Evolutionary conservation across 2,113 vertebrate species (phyloP), one percentile per base, ranked within the genome.

Genomic region (Cynoglossus semilaevis): DNA sequence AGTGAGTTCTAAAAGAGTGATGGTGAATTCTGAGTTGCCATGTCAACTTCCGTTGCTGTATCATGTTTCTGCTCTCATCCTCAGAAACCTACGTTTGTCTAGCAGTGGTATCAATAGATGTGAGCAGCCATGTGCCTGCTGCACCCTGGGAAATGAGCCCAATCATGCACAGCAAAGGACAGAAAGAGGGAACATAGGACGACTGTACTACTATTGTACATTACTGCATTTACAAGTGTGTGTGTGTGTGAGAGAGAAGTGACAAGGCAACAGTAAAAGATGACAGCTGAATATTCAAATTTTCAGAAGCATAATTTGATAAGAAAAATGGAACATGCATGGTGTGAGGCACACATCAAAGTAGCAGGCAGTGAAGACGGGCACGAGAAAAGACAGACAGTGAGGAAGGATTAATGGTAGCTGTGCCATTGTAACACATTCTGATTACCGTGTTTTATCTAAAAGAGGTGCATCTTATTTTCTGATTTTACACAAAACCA

Each of bases 11-110:
- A 46, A 58, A 56, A 17, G 7, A 19, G 13, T 36, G 58, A 42
- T 15, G 29, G 44, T 56, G 52, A 44, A 22, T 53, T 82, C 75
- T 77, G 72, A 82, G 82, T 82, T 86, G 84, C 78, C 82, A 74
- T 68, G 53, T 69, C 64, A 79, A 82, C 79, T 74, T 79, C 38
- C 42, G 77, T 78, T 82, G 76, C 75, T 74, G 48, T 66, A 38
- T 64, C 57, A 71, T 59, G 63, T 65, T 67, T 82, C 5, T 13
- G 52, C 54, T 60, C 36, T 61, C 46, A 57, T 53, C 43, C 2
- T 51, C 37, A 63, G 54, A 78, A 59, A 57, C 22, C 54, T 11
- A 15, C 12, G 35, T 64, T 45, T 62, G 57, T 65, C 38, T 70
- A 57, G 37, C n/a, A n/a, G n/a, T n/a, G n/a, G n/a, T n/a, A n/a